Base-by-base conservation (phyloP, 2,888 invertebrate species). In the Scaptomyza flava region DNA sequence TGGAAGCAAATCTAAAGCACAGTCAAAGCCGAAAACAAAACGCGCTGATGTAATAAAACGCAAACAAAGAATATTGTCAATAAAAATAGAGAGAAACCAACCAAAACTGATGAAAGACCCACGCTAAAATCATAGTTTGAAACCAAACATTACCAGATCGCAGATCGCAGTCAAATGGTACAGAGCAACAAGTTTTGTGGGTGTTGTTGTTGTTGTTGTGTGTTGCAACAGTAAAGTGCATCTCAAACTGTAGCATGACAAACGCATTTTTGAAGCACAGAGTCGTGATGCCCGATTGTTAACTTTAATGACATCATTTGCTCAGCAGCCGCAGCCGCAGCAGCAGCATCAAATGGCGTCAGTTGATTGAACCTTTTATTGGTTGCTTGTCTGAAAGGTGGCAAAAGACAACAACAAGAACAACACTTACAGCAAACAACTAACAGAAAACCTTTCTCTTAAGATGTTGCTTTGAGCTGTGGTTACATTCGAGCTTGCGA, bases 331-430 rank as follows among this genome's bases (percentile, higher is more conserved):
- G 48, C 36, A 60, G 62, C n/a, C n/a, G n/a, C 46, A 63, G 64
- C 50, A 50, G 34, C 61, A 41, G 48, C 36, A 60, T 58, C 52
- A 5, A 74, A 63, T 72, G 66, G 46, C 65, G 46, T 73, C 69
- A 72, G 83, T 87, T 88, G 79, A 86, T 86, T 88, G 83, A 85
- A 88, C 83, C 68, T 80, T 74, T 74, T 80, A 77, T 85, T 83
- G 81, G 66, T 77, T 46, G 57, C 56, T 48, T 65, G 63, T 50
- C 62, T 53, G 52, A 65, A 52, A 67, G 54, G 53, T 67, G 75
- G 54, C 65, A 73, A 73, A 63, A 61, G 47, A 48, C 47, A 67
- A 41, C 58, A 65, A 52, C 30, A 67, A 58, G 23, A 33, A 42
- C 41, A 48, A 43, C n/a, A 54, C 42, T 27, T 27, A 14, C 48